Evolutionary conservation across 2,888 invertebrate genomes (phyloP), one percentile per base, ranked within the genome.

Genomic region (Stratiomys singularior): DNA sequence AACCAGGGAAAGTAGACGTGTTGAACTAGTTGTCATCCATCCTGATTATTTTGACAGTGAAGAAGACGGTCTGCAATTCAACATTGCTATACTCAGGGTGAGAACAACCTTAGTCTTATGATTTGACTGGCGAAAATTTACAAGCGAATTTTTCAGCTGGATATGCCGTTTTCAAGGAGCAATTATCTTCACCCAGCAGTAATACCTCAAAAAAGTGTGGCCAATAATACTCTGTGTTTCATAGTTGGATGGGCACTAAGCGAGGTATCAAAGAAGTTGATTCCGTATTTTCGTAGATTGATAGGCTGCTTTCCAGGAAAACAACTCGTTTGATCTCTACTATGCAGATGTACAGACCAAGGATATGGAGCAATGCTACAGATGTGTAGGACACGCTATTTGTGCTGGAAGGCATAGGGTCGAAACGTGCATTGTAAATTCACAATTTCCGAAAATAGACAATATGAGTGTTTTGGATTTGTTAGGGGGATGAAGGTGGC

Each of bases 361-460:
- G 71, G 71, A 71, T n/a, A 71, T 71, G 71, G 71, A 71, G 46
- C n/a, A 52, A 27, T 71, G 71, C 27, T 52, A 52, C 23, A 71
- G 47, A 47, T 71, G 71, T 71, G 47, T 71, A 3, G 47, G 71
- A 47, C 47, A 71, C 18, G 46, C 71, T 21, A 47, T 71, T 7
- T 71, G 71, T 25, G 71, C 71, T 13, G 71, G 71, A 3, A 47
- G 52, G 4, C 47, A 71, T 52, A 11, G 25, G 25, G 27, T 23
- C 4, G n/a, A 47, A 52, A 25, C 71, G 15, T 71, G 71, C 47
- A 47, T 71, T 47, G 71, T 71, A 71, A n/a, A 37, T 9, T 9
- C 37, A 37, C 37, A n/a, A n/a, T n/a, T n/a, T n/a, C n/a, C n/a
- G n/a, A n/a, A n/a, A n/a, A n/a, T n/a, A n/a, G n/a, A n/a, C n/a